Evolutionary conservation across 2,888 invertebrate species (phyloP), one percentile per base, ranked within the genome.

Genomic region (Drosophila dives): DNA sequence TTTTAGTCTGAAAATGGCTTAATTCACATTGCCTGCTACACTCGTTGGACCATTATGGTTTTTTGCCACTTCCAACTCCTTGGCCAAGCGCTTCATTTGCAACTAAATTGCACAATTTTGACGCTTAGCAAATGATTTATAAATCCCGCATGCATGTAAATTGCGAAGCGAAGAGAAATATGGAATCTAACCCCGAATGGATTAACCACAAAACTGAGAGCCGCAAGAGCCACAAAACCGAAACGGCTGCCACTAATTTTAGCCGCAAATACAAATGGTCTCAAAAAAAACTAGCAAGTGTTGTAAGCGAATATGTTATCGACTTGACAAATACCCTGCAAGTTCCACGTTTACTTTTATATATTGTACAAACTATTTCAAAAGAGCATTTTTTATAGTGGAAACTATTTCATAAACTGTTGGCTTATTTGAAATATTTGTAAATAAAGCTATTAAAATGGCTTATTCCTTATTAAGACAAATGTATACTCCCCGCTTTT

Each of bases 61-160:
- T 65, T 61, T 65, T 45, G 56, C 42, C 61, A 50, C 17, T 36
- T 38, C 23, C 40, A 62, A 71, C 68, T 63, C 60, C 32, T 62
- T 64, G 65, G 62, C 56, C 54, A 64, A 56, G 40, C 32, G 56
- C 63, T 72, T 66, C 72, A 75, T 76, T 86, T 84, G 80, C 78
- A 69, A 73, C 76, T 76, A 84, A 84, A 86, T 71, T 72, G 78
- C 73, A 75, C 58, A 77, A 69, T 72, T 73, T 84, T 78, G 75
- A 84, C 72, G 76, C 85, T 86, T 78, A 81, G 73, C 64, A 68
- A 78, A 79, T 73, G 81, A 85, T 85, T 84, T 85, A 86, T 84
- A 70, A 53, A 29, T 61, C 77, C 69, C 67, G 78, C 75, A 80
- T 77, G 80, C 67, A 54, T 80, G 55, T 51, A 66, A 71, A 76